Evolutionary conservation across 2,888 invertebrate species (phyloP), one percentile per base, ranked within the genome.

Genomic region (Ormyrus pomaceus): DNA sequence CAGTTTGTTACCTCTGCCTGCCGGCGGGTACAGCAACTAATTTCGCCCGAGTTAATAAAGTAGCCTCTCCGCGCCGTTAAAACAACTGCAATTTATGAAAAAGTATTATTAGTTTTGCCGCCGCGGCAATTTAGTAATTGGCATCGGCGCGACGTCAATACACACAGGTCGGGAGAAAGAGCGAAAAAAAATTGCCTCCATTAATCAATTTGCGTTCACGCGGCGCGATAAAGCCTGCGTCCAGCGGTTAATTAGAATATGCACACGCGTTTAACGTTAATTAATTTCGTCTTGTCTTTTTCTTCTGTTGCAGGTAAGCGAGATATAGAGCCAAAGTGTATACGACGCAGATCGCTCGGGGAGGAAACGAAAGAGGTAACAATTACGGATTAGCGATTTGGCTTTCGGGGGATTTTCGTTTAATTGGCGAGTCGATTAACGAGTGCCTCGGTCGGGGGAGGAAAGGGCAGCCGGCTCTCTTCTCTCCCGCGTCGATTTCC

Each of bases 351-450:
- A 34, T 34, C 4, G 34, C 34, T 34, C 34, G 34, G 34, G 34
- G 34, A 34, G 34, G 34, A n/a, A 50, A 50, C 6, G n/a, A n/a
- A 9, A 55, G 68, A 80, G 80, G 76, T 80, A 80, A 72, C 69
- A 77, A 72, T 19, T 19, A 19, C 76, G 72, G 68, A 80, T 80
- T 80, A 72, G 80, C 76, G 77, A 80, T 80, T 80, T 80, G 66
- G 72, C 56, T 6, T 10, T 3, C 34, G 59, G 6, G 50, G 70
- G 74, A 74, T 80, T 80, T 76, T 71, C 72, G 76, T 68, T 80
- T 68, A 80, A 80, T 80, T 80, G 77, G 80, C 76, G 62, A 80
- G 72, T 80, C 76, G 64, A 80, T 80, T 80, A 80, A 80, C 72
- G 72, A 58, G 61, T 71, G 34, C 4, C 48, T 62, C 9, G 59